phyloP scores from a whole-genome alignment of 2,888 invertebrate species.

The Microplitis manilae region DNA sequence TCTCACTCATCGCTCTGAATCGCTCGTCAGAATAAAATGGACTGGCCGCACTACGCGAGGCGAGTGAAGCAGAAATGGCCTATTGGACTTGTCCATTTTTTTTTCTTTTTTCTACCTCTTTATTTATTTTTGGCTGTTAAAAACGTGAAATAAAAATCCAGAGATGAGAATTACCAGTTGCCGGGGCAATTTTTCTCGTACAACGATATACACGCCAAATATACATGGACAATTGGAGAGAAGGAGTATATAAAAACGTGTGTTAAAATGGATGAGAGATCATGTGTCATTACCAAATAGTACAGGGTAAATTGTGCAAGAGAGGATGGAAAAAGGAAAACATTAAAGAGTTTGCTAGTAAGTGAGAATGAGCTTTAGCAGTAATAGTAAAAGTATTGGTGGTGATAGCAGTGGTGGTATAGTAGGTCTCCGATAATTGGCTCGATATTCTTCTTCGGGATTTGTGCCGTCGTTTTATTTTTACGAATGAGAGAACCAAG shows the following conservation, averaged over 20 bases:
- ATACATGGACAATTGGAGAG: neutral
- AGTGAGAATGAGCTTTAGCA: neutral
- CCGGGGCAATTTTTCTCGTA: slow-evolving; percentile 14
- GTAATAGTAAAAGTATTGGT: neutral
- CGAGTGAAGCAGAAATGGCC: slow-evolving; percentile 25
- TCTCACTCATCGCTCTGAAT: neutral
- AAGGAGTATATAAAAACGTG: neutral
- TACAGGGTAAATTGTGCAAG: neutral
- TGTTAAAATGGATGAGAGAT: slow-evolving; percentile 16
- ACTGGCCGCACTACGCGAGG: slow-evolving; percentile 19
- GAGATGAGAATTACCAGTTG: slow-evolving; percentile 20
- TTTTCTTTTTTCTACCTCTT: neutral
- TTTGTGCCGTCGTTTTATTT: slow-evolving; percentile 13
- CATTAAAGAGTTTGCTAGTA: slow-evolving; percentile 8
- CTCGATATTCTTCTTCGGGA: slow-evolving; percentile 11
- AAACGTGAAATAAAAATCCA: slow-evolving; percentile 18
- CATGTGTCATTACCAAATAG: slow-evolving; percentile 21
- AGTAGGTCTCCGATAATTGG: slow-evolving; percentile 17
- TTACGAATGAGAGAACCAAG: slow-evolving; percentile 9
- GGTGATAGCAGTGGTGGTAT: neutral
- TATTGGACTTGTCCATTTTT: slow-evolving; percentile 19
- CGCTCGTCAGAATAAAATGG: slow-evolving; percentile 26
- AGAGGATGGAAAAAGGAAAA: neutral
- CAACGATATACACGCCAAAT: neutral
- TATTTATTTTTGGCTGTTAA: slow-evolving; percentile 1